phyloP scores from a whole-genome alignment of 2,797 vertebrate genomes.

The Holocentrus rufus region DNA sequence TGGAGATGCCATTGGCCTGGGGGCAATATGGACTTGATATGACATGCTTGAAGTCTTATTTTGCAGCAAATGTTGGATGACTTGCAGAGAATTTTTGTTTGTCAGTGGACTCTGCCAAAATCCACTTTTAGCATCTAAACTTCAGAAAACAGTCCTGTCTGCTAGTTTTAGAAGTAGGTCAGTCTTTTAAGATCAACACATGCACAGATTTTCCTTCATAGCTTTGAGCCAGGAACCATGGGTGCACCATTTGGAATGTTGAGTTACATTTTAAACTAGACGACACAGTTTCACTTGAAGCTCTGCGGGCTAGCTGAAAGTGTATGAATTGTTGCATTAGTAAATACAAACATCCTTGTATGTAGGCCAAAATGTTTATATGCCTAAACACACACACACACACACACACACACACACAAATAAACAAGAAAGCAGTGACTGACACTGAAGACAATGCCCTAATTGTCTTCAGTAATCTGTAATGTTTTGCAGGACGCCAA shows the following conservation, averaged over 20 bases:
- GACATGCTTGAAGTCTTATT: slow-evolving; percentile 46
- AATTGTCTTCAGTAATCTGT: too few relatives aligned
- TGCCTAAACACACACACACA: too few relatives aligned
- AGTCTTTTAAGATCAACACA: slow-evolving; percentile 58
- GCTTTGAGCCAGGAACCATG: slow-evolving; percentile 39
- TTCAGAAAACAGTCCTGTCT: slow-evolving; percentile 51
- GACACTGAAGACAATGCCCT: too few relatives aligned
- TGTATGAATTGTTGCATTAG: too few relatives aligned
- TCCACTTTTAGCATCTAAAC: slow-evolving; percentile 44
- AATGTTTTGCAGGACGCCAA: too few relatives aligned
- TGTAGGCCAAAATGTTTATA: too few relatives aligned
- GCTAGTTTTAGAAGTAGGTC: slow-evolving; percentile 61
- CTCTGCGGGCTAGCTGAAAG: too few relatives aligned
- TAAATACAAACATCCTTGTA: too few relatives aligned
- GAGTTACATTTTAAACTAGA: slow-evolving; percentile 31
- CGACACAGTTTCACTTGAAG: too few relatives aligned
- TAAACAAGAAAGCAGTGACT: too few relatives aligned
- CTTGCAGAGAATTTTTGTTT: slow-evolving; percentile 36
- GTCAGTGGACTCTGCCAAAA: slow-evolving; percentile 49
- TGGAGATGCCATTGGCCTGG: slow-evolving; percentile 27
- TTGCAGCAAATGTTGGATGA: slow-evolving; percentile 50
- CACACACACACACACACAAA: too few relatives aligned
- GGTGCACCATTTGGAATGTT: slow-evolving; percentile 27
- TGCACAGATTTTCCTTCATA: slow-evolving; percentile 36
- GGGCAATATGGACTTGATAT: slow-evolving; percentile 38